Percentiles rank a stretch among this genome's conserved stretches.
Conservation (phyloP, 2,797 vertebrate species). For the Rhinophrynus dorsalis region DNA sequence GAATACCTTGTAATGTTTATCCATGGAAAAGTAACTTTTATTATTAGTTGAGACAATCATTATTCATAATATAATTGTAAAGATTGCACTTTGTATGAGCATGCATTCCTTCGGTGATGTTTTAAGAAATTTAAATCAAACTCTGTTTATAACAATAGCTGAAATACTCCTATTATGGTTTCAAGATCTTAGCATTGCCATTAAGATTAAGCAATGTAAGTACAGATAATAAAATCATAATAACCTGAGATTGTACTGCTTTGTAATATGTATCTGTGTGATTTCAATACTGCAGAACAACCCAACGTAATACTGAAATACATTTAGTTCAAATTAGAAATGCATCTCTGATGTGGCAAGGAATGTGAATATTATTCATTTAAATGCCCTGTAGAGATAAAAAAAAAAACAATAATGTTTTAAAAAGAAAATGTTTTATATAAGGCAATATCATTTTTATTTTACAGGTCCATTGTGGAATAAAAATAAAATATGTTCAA, state of each 20-base stretch:
- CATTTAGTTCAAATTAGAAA: constrained; percentile 48
- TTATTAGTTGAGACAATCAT: constrained; percentile 26
- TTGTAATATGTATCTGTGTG: constrained; percentile 23
- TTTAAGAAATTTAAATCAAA: constrained; percentile 36
- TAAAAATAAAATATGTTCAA: constrained; percentile 48
- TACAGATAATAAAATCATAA: constrained; percentile 45
- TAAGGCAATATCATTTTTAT: constrained; percentile 43
- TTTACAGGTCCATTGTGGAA: constrained; percentile 48
- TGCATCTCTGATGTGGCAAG: constrained; percentile 4
- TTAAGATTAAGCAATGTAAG: constrained; percentile 46
- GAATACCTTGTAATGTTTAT: constrained; percentile 9
- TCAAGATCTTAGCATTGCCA: constrained; percentile 24
- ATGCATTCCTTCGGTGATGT: constrained; percentile 28
- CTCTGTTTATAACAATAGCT: constrained; percentile 29
- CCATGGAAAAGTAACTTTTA: constrained; percentile 27
- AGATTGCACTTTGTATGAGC: not conserved
- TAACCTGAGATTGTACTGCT: constrained; percentile 30
- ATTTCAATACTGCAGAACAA: constrained; percentile 20
- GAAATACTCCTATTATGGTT: constrained; percentile 28
- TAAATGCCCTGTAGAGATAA: constrained; percentile 31
- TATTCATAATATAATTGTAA: constrained; percentile 28
- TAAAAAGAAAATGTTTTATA: constrained; percentile 40
- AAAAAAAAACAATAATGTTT: constrained; percentile 22
- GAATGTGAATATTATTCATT: constrained; percentile 46
- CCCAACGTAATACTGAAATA: constrained; percentile 37